phyloP scores from a whole-genome alignment of 2,113 vertebrate species.

The Mustelus asterias region DNA sequence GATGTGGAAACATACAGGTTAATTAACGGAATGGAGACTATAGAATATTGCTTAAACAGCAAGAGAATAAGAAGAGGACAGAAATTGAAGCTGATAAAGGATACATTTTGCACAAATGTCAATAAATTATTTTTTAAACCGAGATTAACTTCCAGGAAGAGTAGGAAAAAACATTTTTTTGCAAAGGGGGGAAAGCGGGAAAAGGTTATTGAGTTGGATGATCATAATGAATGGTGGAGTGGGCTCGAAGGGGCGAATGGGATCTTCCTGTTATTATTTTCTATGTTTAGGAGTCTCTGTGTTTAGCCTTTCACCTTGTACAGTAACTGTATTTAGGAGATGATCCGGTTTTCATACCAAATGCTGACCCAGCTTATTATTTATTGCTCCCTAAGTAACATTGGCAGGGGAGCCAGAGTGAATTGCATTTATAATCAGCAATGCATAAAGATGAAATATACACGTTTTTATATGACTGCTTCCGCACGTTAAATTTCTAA shows the following conservation, averaged over 20 bases:
- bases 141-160: neutral
- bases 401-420: neutral
- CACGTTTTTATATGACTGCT: neutral
- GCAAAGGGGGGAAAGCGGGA: no score
- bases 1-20: neutral
- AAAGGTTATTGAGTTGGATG: no score
- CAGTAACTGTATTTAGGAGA: neutral
- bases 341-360: neutral
- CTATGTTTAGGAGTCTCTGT: no score
- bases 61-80: neutral
- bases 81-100: neutral
- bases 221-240: no score
- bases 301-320: neutral
- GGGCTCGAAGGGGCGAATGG: no score
- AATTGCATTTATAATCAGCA: neutral
- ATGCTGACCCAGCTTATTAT: neutral
- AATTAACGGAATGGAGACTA: neutral
- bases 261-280: no score
- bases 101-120: neutral
- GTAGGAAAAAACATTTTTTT: no score
- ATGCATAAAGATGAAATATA: neutral
- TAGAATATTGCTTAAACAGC: neutral
- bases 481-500: neutral
- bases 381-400: neutral
- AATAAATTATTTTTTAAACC: neutral